Conservation (phyloP, 2,888 invertebrate species). For the Lottia scabra region DNA sequence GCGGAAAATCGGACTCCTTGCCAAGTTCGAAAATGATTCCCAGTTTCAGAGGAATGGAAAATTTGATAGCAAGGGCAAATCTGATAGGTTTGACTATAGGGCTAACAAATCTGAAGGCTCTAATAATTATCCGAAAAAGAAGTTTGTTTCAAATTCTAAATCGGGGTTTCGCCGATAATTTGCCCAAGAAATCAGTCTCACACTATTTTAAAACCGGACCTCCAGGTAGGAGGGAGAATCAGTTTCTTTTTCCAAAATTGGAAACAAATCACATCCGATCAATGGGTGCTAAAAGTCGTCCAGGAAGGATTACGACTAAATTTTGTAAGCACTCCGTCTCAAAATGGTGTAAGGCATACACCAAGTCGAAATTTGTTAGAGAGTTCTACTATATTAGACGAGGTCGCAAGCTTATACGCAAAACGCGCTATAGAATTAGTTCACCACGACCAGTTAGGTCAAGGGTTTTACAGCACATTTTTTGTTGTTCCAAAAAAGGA, state of each 20-base stretch:
- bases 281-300: slow-evolving; percentile 14
- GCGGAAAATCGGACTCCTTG: no score
- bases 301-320: slow-evolving; percentile 8
- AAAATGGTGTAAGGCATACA: background rate
- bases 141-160: background rate
- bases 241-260: slow-evolving; percentile 2
- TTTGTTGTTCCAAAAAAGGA: slow-evolving; percentile 15
- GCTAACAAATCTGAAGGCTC: no score
- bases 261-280: slow-evolving; percentile 11
- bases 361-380: background rate
- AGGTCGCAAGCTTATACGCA: slow-evolving; percentile 3
- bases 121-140: no score
- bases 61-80: no score
- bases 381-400: slow-evolving; percentile 3
- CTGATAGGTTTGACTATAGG: no score
- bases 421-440: slow-evolving; percentile 8
- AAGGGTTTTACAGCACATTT: slow-evolving; percentile 10
- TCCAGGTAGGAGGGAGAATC: slow-evolving; percentile 14
- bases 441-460: background rate
- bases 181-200: background rate
- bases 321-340: background rate
- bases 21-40: no score
- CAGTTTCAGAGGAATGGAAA: no score
- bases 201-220: no score
- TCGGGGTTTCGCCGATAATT: background rate